Evolutionary conservation across 2,113 vertebrate species (phyloP).

Genomic region (Melanocharis versteri): DNA sequence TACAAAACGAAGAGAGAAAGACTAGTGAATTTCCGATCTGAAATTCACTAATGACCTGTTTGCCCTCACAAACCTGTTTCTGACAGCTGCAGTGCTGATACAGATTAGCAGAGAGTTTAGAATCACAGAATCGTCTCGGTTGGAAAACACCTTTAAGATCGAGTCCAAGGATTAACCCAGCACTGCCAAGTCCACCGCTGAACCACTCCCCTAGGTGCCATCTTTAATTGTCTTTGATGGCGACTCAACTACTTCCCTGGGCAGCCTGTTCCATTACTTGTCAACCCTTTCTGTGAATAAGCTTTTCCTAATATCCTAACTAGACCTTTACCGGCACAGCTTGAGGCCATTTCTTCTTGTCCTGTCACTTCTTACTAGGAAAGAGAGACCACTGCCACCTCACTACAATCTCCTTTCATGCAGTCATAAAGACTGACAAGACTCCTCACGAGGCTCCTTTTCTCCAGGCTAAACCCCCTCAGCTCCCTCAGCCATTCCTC

Average conservation of each 20-base stretch:
- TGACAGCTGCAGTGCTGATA: background rate
- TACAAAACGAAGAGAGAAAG: background rate
- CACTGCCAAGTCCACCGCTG: too few species aligned
- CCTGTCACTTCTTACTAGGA: background rate
- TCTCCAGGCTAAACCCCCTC: background rate
- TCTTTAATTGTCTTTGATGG: background rate
- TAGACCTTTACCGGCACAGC: background rate
- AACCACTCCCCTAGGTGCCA: accelerated
- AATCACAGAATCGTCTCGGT: background rate
- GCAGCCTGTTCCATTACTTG: background rate
- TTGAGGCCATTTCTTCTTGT: background rate
- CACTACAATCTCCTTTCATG: too few species aligned
- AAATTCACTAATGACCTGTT: background rate
- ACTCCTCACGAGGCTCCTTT: background rate
- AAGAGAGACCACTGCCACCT: background rate
- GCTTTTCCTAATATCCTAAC: background rate
- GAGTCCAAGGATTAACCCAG: background rate
- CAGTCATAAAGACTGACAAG: accelerated
- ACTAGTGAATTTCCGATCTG: background rate
- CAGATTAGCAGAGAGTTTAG: background rate
- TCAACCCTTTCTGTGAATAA: background rate
- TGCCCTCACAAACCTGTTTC: background rate
- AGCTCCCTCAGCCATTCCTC: background rate
- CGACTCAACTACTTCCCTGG: accelerated
- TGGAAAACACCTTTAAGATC: background rate